Base-by-base conservation (phyloP, 2,113 vertebrate genomes). In the Cygnus atratus region DNA sequence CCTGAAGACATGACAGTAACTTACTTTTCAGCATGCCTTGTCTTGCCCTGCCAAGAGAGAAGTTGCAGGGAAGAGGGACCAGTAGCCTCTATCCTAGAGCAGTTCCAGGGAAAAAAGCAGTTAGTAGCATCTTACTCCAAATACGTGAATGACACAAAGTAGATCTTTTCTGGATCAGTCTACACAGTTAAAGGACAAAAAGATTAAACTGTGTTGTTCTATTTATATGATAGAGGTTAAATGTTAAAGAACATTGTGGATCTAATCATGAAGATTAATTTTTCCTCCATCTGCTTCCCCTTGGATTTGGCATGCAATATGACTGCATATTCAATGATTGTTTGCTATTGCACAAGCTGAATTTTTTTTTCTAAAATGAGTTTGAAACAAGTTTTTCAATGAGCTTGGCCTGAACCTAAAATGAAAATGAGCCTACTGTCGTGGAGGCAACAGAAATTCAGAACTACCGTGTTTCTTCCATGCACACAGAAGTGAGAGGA, bases 251-350 rank as follows among this genome's bases (percentile, higher is more conserved):
- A 75, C 83, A 57, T 20, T 28, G n/a, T 79, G 87, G 73, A 50
- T 84, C 50, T 80, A 57, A 75, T 74, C n/a, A 19, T 2, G 50
- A 82, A 73, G 87, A 84, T 87, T 92, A 75, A 41, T 92, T 80
- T 84, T 90, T 84, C 55, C 78, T 95, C 68, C 83, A 87, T 93
- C 91, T 95, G 93, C 57, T 93, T 84, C 63, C 73, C 63, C 29
- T 50, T 20, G 62, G 79, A 39, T 80, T 90, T 71, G 78, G 90
- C 52, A 57, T 18, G 35, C 31, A 18, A 6, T 29, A 22, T 9
- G 10, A 50, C 44, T n/a, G 46, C 12, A 5, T n/a, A 43, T 61
- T 46, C 57, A 76, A 24, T 55, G n/a, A 25, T 39, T 0, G 13
- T 29, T 70, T 84, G 48, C 48, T 58, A 54, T 26, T 59, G 62